Percentiles rank a stretch among this genome's conserved stretches.
These are phyloP conservation scores for Drosophila sturtevanti DNA, from an alignment of 1,140 invertebrate species.

Conservation along the genomic window DNA sequence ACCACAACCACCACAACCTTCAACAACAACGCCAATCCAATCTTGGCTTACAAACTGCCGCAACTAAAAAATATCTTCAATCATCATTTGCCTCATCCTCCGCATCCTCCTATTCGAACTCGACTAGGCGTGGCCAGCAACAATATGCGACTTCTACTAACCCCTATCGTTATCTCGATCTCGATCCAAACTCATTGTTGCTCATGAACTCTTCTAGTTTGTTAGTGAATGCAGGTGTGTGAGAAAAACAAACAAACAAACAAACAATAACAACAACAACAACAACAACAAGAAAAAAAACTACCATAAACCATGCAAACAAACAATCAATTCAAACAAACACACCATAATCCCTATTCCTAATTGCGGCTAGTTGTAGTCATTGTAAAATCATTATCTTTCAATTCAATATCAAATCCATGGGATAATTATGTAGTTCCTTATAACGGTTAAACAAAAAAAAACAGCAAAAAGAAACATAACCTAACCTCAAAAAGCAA, in stretches of 20 bases:
- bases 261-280: constrained; percentile 38
- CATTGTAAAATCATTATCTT: constrained; percentile 13
- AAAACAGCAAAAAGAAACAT: not conserved
- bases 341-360: constrained; percentile 14
- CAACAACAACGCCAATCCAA: constrained; percentile 75
- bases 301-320: constrained; percentile 36
- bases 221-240: constrained; percentile 82
- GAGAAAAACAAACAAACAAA: too few species aligned
- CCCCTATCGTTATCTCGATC: constrained; percentile 79
- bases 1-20: constrained; percentile 49
- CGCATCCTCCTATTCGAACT: constrained; percentile 61
- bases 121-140: constrained; percentile 77
- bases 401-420: not conserved
- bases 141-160: constrained; percentile 81
- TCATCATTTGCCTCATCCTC: constrained; percentile 81
- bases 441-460: not conserved
- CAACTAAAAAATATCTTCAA: constrained; percentile 82
- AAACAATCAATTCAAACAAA: constrained; percentile 14
- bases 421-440: not conserved
- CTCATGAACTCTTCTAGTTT: constrained; percentile 83
- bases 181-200: constrained; percentile 83
- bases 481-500: constrained; percentile 5
- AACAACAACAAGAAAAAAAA: constrained; percentile 5
- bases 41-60: constrained; percentile 80
- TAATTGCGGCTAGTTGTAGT: constrained; percentile 34